These are phyloP conservation scores for Leptinotarsa haldemani DNA, from an alignment of 2,888 invertebrate genomes.

Conservation along the genomic window DNA sequence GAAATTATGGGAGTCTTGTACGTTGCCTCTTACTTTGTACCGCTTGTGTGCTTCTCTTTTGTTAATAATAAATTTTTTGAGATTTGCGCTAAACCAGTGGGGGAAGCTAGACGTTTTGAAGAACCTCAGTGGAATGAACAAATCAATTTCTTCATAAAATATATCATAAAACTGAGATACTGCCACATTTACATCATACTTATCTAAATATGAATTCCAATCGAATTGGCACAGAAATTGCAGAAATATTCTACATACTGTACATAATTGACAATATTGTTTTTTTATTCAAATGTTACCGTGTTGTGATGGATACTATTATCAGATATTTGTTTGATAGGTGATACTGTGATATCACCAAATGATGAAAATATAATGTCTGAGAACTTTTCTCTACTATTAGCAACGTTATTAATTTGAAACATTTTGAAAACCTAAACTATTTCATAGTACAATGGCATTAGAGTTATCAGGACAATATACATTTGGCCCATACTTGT, in stretches of 20 bases:
- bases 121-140: too few species aligned
- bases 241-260: not conserved
- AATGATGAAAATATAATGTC: not conserved
- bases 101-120: not conserved
- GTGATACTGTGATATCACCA: not conserved
- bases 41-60: not conserved
- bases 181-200: too few species aligned
- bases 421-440: not conserved
- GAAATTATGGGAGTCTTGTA: conserved; percentile 10
- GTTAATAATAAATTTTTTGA: not conserved
- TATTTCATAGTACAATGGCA: not conserved
- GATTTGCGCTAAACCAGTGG: conserved; percentile 1
- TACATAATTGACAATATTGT: not conserved
- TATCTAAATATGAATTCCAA: too few species aligned
- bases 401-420: not conserved
- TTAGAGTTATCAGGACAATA: not conserved
- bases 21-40: not conserved
- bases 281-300: not conserved
- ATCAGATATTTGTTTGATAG: not conserved
- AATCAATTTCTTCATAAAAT: too few species aligned
- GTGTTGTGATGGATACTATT: not conserved
- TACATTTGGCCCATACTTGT: not conserved
- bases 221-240: not conserved
- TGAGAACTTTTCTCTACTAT: not conserved
- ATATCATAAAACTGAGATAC: too few species aligned